Percentiles rank a stretch among this genome's conserved stretches.
Conservation (phyloP, 2,888 invertebrate species). For the Drosophila nigritarsus region DNA sequence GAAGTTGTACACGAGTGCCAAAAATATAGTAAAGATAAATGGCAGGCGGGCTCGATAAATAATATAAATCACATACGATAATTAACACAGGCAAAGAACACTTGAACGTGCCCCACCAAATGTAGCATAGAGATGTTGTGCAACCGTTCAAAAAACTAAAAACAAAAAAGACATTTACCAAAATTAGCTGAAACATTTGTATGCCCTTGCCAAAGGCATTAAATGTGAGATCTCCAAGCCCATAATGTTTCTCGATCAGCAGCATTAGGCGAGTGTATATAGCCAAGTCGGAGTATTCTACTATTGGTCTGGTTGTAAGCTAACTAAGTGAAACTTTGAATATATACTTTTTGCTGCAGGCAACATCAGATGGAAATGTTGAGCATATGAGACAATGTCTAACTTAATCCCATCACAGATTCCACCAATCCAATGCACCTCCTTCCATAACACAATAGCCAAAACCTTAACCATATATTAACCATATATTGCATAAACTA, state of each 20-base stretch:
- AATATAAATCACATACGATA: constrained; percentile 20
- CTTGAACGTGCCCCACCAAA: not conserved
- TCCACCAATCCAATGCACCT: too few species aligned
- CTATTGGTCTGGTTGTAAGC: not conserved
- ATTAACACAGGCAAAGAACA: constrained; percentile 6
- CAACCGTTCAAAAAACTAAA: not conserved
- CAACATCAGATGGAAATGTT: not conserved
- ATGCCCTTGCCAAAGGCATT: not conserved
- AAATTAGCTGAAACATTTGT: not conserved
- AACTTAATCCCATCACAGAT: not conserved
- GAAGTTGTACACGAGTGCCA: constrained; percentile 20
- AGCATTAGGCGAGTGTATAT: not conserved
- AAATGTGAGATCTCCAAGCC: not conserved
- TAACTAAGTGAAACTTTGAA: not conserved
- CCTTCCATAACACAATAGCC: too few species aligned
- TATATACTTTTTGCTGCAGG: not conserved
- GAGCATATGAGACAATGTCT: not conserved
- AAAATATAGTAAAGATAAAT: constrained; percentile 15
- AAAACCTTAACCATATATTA: too few species aligned
- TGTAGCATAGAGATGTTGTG: not conserved
- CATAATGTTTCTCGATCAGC: not conserved
- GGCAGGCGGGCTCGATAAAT: constrained; percentile 32
- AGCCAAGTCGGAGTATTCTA: not conserved
- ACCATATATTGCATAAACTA: too few species aligned
- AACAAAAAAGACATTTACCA: constrained; percentile 4